Conservation (phyloP, 2,888 invertebrate species). For the Tuberolachnus salignus region DNA sequence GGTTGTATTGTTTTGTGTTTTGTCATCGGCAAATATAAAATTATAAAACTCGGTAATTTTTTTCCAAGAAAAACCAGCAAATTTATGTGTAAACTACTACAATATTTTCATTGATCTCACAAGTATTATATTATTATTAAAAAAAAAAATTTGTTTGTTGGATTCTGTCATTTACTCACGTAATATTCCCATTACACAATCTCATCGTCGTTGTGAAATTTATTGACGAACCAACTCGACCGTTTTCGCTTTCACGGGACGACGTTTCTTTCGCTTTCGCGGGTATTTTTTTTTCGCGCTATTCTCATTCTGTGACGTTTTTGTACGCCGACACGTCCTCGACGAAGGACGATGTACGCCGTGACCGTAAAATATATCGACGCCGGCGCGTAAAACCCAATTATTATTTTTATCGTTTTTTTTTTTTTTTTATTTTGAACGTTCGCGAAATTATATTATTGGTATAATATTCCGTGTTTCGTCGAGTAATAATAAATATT, state of each 20-base stretch:
- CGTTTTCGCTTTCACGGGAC: constrained; percentile 50
- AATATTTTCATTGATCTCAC: background rate
- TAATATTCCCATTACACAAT: constrained; percentile 12
- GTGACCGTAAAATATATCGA: background rate
- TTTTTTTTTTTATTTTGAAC: background rate
- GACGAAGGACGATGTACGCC: background rate
- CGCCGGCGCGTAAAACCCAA: background rate
- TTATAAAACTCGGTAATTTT: background rate
- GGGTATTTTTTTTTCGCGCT: constrained; percentile 15
- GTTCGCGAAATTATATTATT: background rate
- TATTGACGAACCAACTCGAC: constrained; percentile 25
- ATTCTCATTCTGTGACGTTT: background rate
- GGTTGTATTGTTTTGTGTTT: background rate
- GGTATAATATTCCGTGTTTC: too few species aligned
- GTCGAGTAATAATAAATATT: too few species aligned
- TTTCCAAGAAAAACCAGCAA: background rate
- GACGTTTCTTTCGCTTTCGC: constrained; percentile 50
- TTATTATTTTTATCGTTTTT: background rate
- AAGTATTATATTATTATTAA: too few species aligned
- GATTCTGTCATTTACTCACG: too few species aligned
- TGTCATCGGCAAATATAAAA: background rate
- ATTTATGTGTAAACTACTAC: background rate
- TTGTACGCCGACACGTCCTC: background rate
- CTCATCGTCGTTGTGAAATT: constrained; percentile 39
- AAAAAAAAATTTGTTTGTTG: too few species aligned